Percentiles rank a stretch among this genome's conserved stretches.
Evolutionary conservation across 2,113 vertebrate genomes (phyloP).

Genomic region (Amblyopsis rosae): DNA sequence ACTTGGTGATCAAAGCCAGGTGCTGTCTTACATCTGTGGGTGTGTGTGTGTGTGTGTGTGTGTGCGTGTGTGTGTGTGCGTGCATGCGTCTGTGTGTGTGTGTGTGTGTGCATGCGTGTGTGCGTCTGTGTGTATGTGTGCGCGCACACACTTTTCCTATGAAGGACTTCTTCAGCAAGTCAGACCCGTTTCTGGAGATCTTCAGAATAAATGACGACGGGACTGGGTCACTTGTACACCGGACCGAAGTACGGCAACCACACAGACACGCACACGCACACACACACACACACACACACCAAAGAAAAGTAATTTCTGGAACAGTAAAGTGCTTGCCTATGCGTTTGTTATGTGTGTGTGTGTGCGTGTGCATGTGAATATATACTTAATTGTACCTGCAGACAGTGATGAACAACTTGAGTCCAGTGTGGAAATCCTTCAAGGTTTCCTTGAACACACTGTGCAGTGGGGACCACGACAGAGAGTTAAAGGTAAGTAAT

Average conservation of each 20-base stretch:
- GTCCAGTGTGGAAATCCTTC: conserved; percentile 96
- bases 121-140: conserved; percentile 3
- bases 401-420: conserved; percentile 99
- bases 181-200: conserved; percentile 97
- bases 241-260: conserved; percentile 85
- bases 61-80: too few species aligned
- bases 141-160: conserved; percentile 48
- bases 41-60: neutral
- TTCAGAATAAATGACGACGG: conserved; percentile 95
- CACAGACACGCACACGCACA: conserved; percentile 16
- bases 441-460: conserved; percentile 98
- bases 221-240: conserved; percentile 95
- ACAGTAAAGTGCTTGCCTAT: neutral
- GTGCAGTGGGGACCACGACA: conserved; percentile 90
- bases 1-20: conserved; percentile 54
- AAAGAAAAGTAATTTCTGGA: neutral
- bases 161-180: conserved; percentile 99
- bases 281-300: neutral
- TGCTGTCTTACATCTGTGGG: conserved; percentile 22
- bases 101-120: neutral
- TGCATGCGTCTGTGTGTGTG: conserved; percentile 1
- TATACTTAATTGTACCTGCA: conserved; percentile 54
- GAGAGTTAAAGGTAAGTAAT: conserved; percentile 76
- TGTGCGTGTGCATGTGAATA: conserved; percentile 11
- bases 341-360: conserved; percentile 3